Evolutionary conservation across 2,797 vertebrate species (phyloP), one percentile per base, ranked within the genome.

Genomic region (Premnoplex brunnescens): DNA sequence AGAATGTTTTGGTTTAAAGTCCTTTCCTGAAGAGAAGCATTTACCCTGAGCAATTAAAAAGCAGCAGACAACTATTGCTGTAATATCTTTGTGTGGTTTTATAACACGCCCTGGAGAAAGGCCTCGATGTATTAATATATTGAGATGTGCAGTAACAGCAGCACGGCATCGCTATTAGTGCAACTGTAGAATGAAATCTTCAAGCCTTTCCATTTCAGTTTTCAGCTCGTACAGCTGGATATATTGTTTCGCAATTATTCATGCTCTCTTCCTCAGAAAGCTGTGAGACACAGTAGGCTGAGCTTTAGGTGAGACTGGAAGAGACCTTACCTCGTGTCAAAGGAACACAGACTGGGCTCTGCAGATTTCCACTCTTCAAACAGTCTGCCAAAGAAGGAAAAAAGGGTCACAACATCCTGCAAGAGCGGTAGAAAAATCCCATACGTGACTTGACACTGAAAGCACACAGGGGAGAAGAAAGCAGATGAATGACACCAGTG

Each of bases 41-140:
- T 95, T 92, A 95, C 44, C 18, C 26, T 68, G 43, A 85, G 75
- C 93, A 94, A 92, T 96, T 92, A 94, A 82, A 48, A 89, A 74
- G 28, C 77, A 94, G 78, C 67, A 79, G 64, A 80, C 8, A 56
- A 23, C 44, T 91, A 36, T 59, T 85, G 67, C 48, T 87, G 68
- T 49, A 87, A 75, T 85, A 83, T 91, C 81, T 94, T 76, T 71
- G 37, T 37, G 52, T 80, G 52, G 55, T 79, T 94, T 94, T 91
- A 79, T 48, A 92, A 52, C 59, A 60, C 17, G 39, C 24, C 43
- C 56, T 58, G 49, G 37, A 91, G 84, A 89, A 93, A 89, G 63
- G 64, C 67, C 43, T 51, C 22, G 34, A 30, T 85, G 64, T 28
- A 60, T 58, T 67, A 76, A 87, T 86, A 82, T 34, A 55, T 2